Evolutionary conservation across 2,888 invertebrate genomes (phyloP).

Genomic region (Troglohyphantes excavatus): DNA sequence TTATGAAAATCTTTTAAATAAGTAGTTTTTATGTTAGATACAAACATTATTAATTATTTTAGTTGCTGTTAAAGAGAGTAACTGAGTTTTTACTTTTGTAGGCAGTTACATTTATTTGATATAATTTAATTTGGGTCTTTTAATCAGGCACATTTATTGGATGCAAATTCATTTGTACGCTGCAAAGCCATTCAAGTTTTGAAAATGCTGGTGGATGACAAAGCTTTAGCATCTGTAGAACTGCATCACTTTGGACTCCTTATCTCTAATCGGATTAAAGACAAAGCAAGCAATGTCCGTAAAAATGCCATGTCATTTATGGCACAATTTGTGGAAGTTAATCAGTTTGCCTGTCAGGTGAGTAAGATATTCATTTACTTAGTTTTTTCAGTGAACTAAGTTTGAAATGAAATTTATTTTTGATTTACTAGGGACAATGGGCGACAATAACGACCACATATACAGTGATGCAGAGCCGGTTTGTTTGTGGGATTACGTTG

Average conservation of each 20-base stretch:
- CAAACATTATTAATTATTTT: too few relatives aligned
- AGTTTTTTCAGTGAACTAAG: too few relatives aligned
- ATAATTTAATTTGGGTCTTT: slow-evolving; percentile 89
- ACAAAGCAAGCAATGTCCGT: slow-evolving; percentile 92
- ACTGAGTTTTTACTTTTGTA: too few relatives aligned
- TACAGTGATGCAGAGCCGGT: too few relatives aligned
- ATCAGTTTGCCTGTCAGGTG: slow-evolving; percentile 89
- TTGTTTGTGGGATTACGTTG: too few relatives aligned
- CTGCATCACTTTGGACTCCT: slow-evolving; percentile 88
- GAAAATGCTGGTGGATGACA: slow-evolving; percentile 89
- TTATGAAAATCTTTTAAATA: too few relatives aligned
- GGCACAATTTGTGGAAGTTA: slow-evolving; percentile 90
- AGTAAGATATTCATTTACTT: too few relatives aligned
- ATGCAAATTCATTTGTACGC: slow-evolving; percentile 92
- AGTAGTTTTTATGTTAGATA: too few relatives aligned
- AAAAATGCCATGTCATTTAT: slow-evolving; percentile 91
- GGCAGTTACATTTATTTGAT: slow-evolving; percentile 88
- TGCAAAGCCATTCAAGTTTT: slow-evolving; percentile 90
- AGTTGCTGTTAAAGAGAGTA: too few relatives aligned
- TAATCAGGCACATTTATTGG: slow-evolving; percentile 87
- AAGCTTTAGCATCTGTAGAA: slow-evolving; percentile 89
- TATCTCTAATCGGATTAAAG: slow-evolving; percentile 88
- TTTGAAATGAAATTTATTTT: too few relatives aligned
- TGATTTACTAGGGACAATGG: too few relatives aligned
- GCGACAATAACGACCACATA: too few relatives aligned